phyloP scores from a whole-genome alignment of 2,888 invertebrate genomes.

The Trichopria drosophilae region DNA sequence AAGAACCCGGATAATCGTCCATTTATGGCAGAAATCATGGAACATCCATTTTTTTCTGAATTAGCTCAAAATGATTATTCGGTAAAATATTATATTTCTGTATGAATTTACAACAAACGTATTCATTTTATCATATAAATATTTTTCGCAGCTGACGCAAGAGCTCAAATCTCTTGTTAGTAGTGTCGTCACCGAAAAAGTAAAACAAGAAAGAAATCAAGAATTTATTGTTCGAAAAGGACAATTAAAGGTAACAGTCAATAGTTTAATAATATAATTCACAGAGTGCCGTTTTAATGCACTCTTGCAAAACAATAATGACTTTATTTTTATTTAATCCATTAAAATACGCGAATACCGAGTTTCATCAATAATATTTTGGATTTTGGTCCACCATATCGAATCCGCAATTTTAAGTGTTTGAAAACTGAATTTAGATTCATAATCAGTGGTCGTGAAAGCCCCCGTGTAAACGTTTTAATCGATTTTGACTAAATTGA shows the following conservation, averaged over 20 bases:
- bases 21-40: slow-evolving; percentile 76
- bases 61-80: slow-evolving; percentile 80
- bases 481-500: no score
- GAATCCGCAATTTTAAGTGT: no score
- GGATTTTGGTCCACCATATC: no score
- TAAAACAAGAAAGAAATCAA: slow-evolving; percentile 59
- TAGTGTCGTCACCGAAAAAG: slow-evolving; percentile 61
- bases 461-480: no score
- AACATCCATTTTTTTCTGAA: slow-evolving; percentile 81
- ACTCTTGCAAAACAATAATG: slow-evolving; percentile 10
- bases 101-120: not conserved
- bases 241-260: slow-evolving; percentile 57
- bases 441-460: no score
- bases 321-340: no score
- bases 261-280: no score
- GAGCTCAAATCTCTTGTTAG: slow-evolving; percentile 69
- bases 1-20: slow-evolving; percentile 87
- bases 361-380: no score
- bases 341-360: no score
- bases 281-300: no score
- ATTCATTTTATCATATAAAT: not conserved
- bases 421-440: no score
- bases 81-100: slow-evolving; percentile 56
- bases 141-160: slow-evolving; percentile 65
- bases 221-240: slow-evolving; percentile 60